A percentile compares a stretch with the other conserved stretches of the same genome.
Evolutionary conservation across 2,797 vertebrate genomes (phyloP).

Genomic region (Semaprochilodus insignis): DNA sequence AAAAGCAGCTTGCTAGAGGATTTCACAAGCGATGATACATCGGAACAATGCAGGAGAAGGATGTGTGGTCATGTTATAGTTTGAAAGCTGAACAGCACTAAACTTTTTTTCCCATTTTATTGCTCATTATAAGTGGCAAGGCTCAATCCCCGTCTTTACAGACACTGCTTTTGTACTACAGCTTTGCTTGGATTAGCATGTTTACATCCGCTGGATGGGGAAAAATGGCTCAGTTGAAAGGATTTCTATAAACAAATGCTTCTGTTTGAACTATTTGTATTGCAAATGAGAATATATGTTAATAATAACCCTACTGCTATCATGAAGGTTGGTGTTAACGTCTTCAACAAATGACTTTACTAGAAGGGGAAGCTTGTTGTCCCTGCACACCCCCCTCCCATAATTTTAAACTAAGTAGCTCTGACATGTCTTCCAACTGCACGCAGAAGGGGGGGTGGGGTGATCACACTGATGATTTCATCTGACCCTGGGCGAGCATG

Average conservation of each 20-base stretch:
- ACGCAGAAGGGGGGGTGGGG: background rate
- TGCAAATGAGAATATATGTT: background rate
- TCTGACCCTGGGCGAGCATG: slow-evolving; percentile 13
- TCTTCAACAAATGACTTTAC: slow-evolving; percentile 65
- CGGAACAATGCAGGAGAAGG: background rate
- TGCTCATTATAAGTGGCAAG: background rate
- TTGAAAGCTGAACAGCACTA: background rate
- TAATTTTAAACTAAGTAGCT: slow-evolving; percentile 16
- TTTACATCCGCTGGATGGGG: background rate
- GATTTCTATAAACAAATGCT: background rate
- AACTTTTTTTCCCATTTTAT: background rate
- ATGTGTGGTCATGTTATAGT: background rate
- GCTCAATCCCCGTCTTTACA: too few relatives aligned
- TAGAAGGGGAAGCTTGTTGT: background rate
- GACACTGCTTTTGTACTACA: background rate
- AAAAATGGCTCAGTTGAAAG: background rate
- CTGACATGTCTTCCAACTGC: slow-evolving; percentile 10
- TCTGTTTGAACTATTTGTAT: background rate
- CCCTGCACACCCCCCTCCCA: background rate
- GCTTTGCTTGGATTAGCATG: background rate
- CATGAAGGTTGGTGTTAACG: background rate
- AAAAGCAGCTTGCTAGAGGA: background rate
- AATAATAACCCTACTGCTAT: too few relatives aligned
- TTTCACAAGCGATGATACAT: background rate
- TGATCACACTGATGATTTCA: slow-evolving; percentile 13